Evolutionary conservation across 2,888 invertebrate species (phyloP), one percentile per base, ranked within the genome.

Genomic region (Therioaphis trifolii): DNA sequence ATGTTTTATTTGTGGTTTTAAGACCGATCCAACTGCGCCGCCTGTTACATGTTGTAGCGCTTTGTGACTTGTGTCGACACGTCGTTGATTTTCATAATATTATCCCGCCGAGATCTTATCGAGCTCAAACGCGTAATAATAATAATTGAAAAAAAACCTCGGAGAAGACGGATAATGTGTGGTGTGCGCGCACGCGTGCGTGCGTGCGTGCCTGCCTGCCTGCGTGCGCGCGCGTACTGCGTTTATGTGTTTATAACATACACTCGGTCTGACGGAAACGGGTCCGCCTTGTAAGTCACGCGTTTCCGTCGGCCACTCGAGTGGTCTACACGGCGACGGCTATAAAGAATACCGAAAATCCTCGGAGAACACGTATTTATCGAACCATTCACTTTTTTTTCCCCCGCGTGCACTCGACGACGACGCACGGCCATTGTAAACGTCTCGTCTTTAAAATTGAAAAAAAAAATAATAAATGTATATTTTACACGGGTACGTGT

Each of bases 221-320:
- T 12, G 46, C 12, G 46, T 24, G 18, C 24, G 15, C 24, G 9
- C 18, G 27, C 7, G n/a, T 14, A 21, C n/a, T 5, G 21, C 4
- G 3, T 69, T 7, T 69, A 18, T 46, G 4, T 18, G 27, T 21
- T 29, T 29, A 72, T 72, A 72, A 72, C 29, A 72, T 72, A 72
- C 52, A 29, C 46, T 63, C 46, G 76, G 75, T 43, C 76, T 76
- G 76, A 76, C 76, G 76, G 63, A 76, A 76, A 76, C 61, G 76
- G 63, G 76, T 46, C 61, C 61, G 63, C 27, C 61, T 63, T 76
- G 76, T 76, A 76, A 76, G 76, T 76, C 76, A 76, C 76, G 76
- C 76, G 76, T 76, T 63, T 76, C 76, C 63, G 76, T 76, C n/a
- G 76, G 76, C 76, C 43, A 63, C 46, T 63, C 76, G 63, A 63